These are phyloP conservation scores for Dromius quadrimaculatus DNA, from an alignment of 2,888 invertebrate genomes.

Conservation along the genomic window DNA sequence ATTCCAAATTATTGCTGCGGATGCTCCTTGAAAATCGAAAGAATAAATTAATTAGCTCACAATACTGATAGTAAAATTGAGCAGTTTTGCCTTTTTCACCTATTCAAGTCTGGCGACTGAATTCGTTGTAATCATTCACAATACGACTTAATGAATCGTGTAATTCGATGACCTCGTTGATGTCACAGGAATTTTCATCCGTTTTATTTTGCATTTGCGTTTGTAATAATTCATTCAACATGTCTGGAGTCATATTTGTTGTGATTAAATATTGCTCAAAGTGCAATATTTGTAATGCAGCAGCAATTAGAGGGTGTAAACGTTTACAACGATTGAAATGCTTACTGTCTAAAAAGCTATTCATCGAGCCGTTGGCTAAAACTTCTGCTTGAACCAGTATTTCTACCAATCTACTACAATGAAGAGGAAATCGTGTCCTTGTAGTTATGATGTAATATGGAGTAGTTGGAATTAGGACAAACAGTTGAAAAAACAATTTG, in stretches of 20 bases:
- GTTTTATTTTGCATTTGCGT: no score
- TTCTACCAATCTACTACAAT: conserved; percentile 58
- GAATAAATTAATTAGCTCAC: conserved; percentile 23
- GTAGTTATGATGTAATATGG: no score
- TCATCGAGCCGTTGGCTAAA: conserved; percentile 58
- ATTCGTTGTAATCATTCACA: conserved; percentile 52
- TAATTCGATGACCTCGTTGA: no score
- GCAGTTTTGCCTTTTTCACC: conserved; percentile 48
- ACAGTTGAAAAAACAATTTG: no score
- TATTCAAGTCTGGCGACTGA: conserved; percentile 43
- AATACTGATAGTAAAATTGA: conserved; percentile 21
- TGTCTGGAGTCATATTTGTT: conserved; percentile 49
- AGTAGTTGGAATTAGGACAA: no score
- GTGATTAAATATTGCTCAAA: conserved; percentile 37
- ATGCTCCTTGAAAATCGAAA: conserved; percentile 51
- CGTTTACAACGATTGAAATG: conserved; percentile 60
- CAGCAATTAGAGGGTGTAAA: conserved; percentile 50
- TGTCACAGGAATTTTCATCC: no score
- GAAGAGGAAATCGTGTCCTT: no score
- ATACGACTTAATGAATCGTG: neutral
- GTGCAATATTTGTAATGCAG: conserved; percentile 57
- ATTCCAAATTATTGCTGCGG: conserved; percentile 53
- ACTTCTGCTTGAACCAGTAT: conserved; percentile 56
- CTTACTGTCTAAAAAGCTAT: conserved; percentile 57
- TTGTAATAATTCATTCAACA: conserved; percentile 55